Evolutionary conservation across 2,888 invertebrate species (phyloP).

Genomic region (Arrhopalites spinosus): DNA sequence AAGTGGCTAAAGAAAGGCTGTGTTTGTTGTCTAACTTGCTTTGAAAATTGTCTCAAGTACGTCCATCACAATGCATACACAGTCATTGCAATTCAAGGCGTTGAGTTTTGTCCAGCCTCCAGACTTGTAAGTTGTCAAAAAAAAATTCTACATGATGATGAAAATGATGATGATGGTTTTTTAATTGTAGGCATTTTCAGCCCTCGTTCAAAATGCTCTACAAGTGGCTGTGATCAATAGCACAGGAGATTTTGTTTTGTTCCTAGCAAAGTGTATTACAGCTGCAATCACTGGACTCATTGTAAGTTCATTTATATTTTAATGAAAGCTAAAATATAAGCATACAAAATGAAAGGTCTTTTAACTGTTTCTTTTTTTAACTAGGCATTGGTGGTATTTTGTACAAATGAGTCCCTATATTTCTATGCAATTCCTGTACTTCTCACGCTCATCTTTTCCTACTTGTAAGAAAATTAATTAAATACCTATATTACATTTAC

Average conservation of each 20-base stretch:
- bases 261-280: conserved; percentile 79
- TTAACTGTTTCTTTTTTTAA: no score
- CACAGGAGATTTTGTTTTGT: conserved; percentile 89
- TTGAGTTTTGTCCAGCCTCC: conserved; percentile 87
- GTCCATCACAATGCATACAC: conserved; percentile 95
- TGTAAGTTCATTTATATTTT: no score
- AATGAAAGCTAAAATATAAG: no score
- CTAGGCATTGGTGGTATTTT: no score
- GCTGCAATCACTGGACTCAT: conserved; percentile 81
- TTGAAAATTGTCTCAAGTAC: conserved; percentile 89
- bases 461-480: no score
- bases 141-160: no score
- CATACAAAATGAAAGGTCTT: no score
- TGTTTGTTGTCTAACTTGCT: conserved; percentile 85
- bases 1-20: conserved; percentile 78
- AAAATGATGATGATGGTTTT: conserved; percentile 25
- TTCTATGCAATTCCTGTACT: conserved; percentile 87
- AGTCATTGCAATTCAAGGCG: conserved; percentile 88
- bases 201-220: conserved; percentile 78
- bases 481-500: no score
- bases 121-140: conserved; percentile 71
- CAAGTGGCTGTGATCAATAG: conserved; percentile 91
- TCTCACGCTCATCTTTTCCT: conserved; percentile 81
- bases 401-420: conserved; percentile 72
- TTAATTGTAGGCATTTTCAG: conserved; percentile 76